Evolutionary conservation across 2,797 vertebrate species (phyloP).

Genomic region (Menidia menidia): DNA sequence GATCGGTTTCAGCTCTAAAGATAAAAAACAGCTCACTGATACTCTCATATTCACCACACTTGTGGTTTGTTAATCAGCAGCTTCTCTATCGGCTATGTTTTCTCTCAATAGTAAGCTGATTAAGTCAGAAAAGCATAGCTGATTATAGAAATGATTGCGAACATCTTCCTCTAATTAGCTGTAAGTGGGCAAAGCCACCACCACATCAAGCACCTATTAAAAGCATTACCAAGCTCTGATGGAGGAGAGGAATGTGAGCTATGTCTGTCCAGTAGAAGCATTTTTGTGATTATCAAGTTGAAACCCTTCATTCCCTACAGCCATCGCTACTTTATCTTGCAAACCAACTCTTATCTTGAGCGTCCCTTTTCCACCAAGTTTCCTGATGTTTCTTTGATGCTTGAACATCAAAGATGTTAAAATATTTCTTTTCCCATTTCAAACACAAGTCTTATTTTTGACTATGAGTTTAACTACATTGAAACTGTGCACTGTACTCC

Average conservation of each 20-base stretch:
- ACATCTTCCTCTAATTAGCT: slow-evolving; percentile 31
- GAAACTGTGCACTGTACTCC: slow-evolving; percentile 1
- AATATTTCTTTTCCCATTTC: background rate
- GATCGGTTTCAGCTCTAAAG: slow-evolving; percentile 24
- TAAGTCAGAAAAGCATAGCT: slow-evolving; percentile 1
- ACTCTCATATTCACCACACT: slow-evolving; percentile 8
- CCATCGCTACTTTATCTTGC: slow-evolving; percentile 19
- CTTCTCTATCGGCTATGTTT: slow-evolving; percentile 7
- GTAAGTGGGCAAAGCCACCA: slow-evolving; percentile 18
- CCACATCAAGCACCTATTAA: slow-evolving; percentile 78
- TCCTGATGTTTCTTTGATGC: background rate
- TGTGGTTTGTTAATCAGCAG: slow-evolving; percentile 17
- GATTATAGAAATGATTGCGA: slow-evolving; percentile 2
- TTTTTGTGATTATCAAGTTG: slow-evolving; percentile 69
- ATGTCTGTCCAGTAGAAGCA: slow-evolving; percentile 79
- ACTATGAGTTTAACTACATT: slow-evolving; percentile 8
- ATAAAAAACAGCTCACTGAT: slow-evolving; percentile 10
- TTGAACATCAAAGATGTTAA: background rate
- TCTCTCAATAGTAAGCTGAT: slow-evolving; percentile 10
- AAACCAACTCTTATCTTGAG: slow-evolving; percentile 5
- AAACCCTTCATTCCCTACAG: slow-evolving; percentile 49
- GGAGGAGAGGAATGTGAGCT: slow-evolving; percentile 89
- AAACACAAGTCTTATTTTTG: background rate
- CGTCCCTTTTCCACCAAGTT: background rate
- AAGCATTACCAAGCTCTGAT: slow-evolving; percentile 86